Percentiles rank a stretch among this genome's conserved stretches.
Evolutionary conservation across 2,888 invertebrate genomes (phyloP).

Genomic region (Drosophila melanosoma): DNA sequence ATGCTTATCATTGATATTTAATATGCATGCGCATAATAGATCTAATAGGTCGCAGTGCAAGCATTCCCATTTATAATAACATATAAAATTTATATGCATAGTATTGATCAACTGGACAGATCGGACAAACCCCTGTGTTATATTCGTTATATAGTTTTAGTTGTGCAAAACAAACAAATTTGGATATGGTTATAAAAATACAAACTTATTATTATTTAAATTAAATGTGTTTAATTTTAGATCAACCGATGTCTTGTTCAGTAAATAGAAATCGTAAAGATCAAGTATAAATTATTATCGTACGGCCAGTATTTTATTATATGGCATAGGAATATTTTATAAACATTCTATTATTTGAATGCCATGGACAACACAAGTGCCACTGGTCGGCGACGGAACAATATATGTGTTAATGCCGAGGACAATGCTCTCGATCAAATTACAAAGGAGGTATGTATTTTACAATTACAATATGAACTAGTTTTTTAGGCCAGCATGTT

Average conservation of each 20-base stretch:
- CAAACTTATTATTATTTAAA: neutral
- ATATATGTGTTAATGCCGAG: constrained; percentile 94
- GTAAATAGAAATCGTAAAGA: neutral
- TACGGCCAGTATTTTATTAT: neutral
- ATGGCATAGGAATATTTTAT: neutral
- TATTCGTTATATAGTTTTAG: neutral
- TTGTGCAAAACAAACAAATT: no score
- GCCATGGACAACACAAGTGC: constrained; percentile 84
- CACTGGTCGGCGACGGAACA: constrained; percentile 90
- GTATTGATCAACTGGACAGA: neutral
- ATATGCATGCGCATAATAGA: no score
- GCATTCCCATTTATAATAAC: no score
- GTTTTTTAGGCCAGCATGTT: neutral
- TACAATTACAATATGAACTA: neutral
- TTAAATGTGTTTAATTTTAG: neutral
- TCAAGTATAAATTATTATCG: neutral
- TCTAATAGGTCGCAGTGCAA: no score
- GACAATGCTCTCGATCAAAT: constrained; percentile 99
- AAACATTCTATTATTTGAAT: constrained; percentile 20
- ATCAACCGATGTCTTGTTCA: neutral
- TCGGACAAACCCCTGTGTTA: neutral
- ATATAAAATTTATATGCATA: no score
- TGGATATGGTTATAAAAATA: neutral
- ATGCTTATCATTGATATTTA: no score
- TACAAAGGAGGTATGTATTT: constrained; percentile 94